phyloP scores from a whole-genome alignment of 2,888 invertebrate species.

The Rhagophthalmus giganteus region DNA sequence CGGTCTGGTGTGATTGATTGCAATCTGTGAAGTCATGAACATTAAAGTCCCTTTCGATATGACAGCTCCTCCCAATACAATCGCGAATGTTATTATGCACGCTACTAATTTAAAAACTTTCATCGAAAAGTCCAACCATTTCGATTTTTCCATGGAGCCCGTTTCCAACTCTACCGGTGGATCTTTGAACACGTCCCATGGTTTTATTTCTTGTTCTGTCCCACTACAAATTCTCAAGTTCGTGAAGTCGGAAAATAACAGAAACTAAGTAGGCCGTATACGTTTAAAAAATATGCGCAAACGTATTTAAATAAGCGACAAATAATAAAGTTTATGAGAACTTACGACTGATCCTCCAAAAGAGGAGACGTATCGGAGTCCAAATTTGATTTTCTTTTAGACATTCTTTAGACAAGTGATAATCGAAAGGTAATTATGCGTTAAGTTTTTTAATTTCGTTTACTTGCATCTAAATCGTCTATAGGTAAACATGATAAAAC shows the following conservation, averaged over 20 bases:
- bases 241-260: not conserved
- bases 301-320: no score
- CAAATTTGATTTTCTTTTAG: no score
- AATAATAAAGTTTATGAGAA: no score
- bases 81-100: constrained; percentile 67
- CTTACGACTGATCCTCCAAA: no score
- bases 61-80: constrained; percentile 69
- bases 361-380: no score
- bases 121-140: constrained; percentile 64
- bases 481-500: no score
- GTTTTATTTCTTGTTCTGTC: constrained; percentile 58
- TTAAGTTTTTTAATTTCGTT: no score
- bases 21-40: constrained; percentile 73
- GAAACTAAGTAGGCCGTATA: not conserved
- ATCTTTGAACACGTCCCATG: constrained; percentile 82
- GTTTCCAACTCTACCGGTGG: constrained; percentile 68
- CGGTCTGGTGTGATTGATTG: constrained; percentile 58
- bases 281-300: no score
- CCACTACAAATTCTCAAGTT: not conserved
- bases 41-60: constrained; percentile 73
- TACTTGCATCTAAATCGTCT: no score
- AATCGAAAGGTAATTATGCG: no score
- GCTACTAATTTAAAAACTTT: constrained; percentile 69
- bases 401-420: no score
- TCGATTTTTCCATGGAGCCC: constrained; percentile 68